A percentile compares a stretch with the other conserved stretches of the same genome.
Conservation (phyloP, 2,888 invertebrate genomes). For the Gryllus longicercus region DNA sequence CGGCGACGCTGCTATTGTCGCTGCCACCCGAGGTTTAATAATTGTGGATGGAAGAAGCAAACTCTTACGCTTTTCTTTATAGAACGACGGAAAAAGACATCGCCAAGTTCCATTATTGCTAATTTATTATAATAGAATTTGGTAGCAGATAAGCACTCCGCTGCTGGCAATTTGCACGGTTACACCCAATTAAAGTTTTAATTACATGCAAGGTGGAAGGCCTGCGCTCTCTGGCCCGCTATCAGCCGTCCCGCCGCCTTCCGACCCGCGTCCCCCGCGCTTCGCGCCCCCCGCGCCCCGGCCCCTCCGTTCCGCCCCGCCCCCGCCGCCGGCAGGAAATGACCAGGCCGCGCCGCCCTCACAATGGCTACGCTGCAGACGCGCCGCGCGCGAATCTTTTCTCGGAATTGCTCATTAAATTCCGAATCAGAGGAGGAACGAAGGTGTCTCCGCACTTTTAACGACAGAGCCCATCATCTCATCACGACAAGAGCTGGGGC, state of each 20-base stretch:
- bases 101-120: constrained; percentile 29
- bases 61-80: neutral
- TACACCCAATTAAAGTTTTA: constrained; percentile 31
- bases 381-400: neutral
- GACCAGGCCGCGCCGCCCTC: neutral
- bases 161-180: constrained; percentile 23
- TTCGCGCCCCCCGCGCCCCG: neutral
- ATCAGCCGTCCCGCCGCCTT: neutral
- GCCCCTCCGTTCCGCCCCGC: neutral
- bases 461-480: constrained; percentile 11
- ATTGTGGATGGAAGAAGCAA: constrained; percentile 21
- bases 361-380: neutral
- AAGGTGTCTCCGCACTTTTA: constrained; percentile 17
- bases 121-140: constrained; percentile 31
- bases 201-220: constrained; percentile 29
- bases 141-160: constrained; percentile 23
- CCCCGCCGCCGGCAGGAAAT: neutral
- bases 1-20: neutral
- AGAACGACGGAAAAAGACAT: constrained; percentile 26
- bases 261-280: neutral
- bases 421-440: constrained; percentile 2
- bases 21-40: constrained; percentile 26
- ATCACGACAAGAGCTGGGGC: neutral
- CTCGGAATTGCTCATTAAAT: neutral
- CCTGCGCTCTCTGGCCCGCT: neutral